phyloP scores from a whole-genome alignment of 2,888 invertebrate species.

The Cataglyphis altisquamis region DNA sequence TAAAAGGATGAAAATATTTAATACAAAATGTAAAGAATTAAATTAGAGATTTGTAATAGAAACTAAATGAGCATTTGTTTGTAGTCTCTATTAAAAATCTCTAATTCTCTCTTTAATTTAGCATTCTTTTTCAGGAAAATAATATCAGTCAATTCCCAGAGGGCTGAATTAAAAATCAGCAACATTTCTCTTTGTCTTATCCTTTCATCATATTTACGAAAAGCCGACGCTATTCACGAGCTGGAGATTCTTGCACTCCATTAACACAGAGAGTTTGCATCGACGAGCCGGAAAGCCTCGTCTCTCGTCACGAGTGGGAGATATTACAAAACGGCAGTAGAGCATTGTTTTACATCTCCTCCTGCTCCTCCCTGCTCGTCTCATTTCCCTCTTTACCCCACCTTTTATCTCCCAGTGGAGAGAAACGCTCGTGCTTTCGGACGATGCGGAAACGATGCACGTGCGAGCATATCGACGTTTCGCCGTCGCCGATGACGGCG shows the following conservation, averaged over 20 bases:
- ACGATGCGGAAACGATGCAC: slow-evolving; percentile 76
- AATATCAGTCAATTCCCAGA: not conserved
- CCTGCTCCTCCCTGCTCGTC: not conserved
- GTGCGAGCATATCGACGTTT: slow-evolving; percentile 77
- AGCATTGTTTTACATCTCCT: slow-evolving; percentile 54
- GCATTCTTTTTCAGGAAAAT: not conserved
- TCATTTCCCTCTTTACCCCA: slow-evolving; percentile 24
- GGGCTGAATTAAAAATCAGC: slow-evolving; percentile 7
- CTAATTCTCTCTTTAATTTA: not conserved
- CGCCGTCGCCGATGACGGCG: slow-evolving; percentile 57
- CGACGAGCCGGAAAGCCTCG: slow-evolving; percentile 53
- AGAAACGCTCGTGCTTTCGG: slow-evolving; percentile 67
- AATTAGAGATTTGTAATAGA: not conserved
- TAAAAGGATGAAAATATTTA: not conserved
- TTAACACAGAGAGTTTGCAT: slow-evolving; percentile 53
- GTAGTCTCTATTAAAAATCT: not conserved
- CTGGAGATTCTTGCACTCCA: slow-evolving; percentile 55
- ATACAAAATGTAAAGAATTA: not conserved
- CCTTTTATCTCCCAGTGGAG: slow-evolving; percentile 32
- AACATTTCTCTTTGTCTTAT: not conserved
- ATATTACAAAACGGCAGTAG: slow-evolving; percentile 54
- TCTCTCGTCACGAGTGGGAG: slow-evolving; percentile 48
- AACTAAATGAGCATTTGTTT: not conserved
- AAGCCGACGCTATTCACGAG: slow-evolving; percentile 46
- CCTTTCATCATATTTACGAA: slow-evolving; percentile 32